Evolutionary conservation across 1,140 invertebrate genomes (phyloP).

Genomic region (Dendrolimus punctatus): DNA sequence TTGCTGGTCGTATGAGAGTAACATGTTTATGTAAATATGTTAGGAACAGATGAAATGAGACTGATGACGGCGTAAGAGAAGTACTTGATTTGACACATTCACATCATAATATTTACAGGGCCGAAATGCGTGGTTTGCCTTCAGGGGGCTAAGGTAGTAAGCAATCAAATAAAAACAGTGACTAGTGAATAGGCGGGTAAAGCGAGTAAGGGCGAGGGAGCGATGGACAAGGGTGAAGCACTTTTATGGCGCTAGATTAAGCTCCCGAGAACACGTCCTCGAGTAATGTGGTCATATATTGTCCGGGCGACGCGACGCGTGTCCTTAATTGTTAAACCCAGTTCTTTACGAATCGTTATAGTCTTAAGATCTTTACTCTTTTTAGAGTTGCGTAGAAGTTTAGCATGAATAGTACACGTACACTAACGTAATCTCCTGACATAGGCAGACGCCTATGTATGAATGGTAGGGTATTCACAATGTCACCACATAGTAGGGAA

Average conservation of each 20-base stretch:
- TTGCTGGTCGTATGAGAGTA: too few species aligned
- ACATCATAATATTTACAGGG: too few species aligned
- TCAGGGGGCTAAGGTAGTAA: too few species aligned
- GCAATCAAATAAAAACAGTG: constrained; percentile 9
- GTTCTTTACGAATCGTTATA: constrained; percentile 2
- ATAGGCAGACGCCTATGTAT: too few species aligned
- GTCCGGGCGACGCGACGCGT: constrained; percentile 47
- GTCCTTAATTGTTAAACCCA: constrained; percentile 53
- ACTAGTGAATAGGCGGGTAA: constrained; percentile 8
- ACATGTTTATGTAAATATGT: too few species aligned
- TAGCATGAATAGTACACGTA: neutral
- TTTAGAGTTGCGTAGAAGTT: neutral
- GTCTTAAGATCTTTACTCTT: neutral
- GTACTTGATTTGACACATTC: too few species aligned
- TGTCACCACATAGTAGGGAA: too few species aligned
- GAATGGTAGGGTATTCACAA: too few species aligned
- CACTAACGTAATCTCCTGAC: too few species aligned
- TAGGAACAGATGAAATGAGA: too few species aligned
- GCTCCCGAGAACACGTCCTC: constrained; percentile 56
- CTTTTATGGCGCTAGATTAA: constrained; percentile 53
- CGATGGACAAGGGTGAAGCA: constrained; percentile 49
- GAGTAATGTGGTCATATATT: constrained; percentile 66
- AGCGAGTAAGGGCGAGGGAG: constrained; percentile 22
- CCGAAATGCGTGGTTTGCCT: too few species aligned
- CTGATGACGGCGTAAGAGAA: too few species aligned